Conservation (phyloP, 2,888 invertebrate species). For the Drosophila meridiana region DNA sequence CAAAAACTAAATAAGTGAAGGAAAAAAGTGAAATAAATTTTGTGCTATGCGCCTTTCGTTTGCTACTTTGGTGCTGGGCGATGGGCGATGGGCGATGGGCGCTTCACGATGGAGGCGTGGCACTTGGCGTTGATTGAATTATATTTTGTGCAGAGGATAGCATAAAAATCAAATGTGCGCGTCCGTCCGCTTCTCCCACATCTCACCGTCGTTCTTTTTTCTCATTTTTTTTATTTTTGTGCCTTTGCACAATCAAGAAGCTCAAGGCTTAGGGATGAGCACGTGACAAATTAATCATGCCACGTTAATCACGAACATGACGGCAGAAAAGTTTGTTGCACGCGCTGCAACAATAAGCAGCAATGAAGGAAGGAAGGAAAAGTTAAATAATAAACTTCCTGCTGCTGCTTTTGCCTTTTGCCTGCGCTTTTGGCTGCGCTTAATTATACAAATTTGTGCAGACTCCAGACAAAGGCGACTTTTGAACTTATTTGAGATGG, state of each 20-base stretch:
- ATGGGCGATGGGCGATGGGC: conserved; percentile 1
- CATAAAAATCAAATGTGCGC: conserved; percentile 73
- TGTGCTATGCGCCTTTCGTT: conserved; percentile 30
- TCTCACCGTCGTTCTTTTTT: neutral
- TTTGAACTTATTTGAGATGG: neutral
- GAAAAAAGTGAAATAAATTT: conserved; percentile 21
- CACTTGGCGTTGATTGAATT: conserved; percentile 80
- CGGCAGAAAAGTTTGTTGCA: conserved; percentile 28
- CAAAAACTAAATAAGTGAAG: conserved; percentile 13
- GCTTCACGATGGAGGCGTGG: conserved; percentile 57
- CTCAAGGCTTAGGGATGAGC: conserved; percentile 55
- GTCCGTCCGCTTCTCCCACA: conserved; percentile 4
- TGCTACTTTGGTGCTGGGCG: conserved; percentile 18
- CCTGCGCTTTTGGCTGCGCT: conserved; percentile 19
- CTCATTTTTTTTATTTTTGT: conserved; percentile 1
- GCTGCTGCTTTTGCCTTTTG: neutral
- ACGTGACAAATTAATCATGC: conserved; percentile 63
- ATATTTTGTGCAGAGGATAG: conserved; percentile 74
- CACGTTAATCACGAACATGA: conserved; percentile 53
- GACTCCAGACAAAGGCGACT: neutral
- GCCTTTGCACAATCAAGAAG: conserved; percentile 55
- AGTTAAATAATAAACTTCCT: conserved; percentile 3
- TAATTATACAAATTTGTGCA: conserved; percentile 34
- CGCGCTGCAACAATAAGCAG: conserved; percentile 1
- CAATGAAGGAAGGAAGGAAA: neutral